Base-by-base conservation (phyloP, 2,797 vertebrate genomes). In the Aselliscus stoliczkanus region DNA sequence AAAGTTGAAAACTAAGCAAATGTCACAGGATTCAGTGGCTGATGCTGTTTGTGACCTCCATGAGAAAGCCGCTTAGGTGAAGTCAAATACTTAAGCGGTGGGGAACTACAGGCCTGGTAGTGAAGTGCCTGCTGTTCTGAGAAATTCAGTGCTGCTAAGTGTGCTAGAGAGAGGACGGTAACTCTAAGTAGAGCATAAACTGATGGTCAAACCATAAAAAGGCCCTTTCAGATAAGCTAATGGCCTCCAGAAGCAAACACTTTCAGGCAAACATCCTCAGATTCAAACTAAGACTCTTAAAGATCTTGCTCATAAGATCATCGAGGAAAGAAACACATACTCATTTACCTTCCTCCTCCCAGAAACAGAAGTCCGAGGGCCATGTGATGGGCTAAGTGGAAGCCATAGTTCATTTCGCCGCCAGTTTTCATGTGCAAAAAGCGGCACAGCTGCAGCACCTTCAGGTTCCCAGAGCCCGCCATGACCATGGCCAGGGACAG, bases 371-470 rank as follows among this genome's bases (percentile, higher is more conserved):
- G 98, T 5, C 99, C 99, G 96, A 99, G 98, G 21, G 99, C 99
- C 99, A 99, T 99, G 98, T 99, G 99, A 96, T 99, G 99, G 90
- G 99, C 99, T 99, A 99, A 99, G 98, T 99, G 99, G 96, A 99
- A 99, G 70, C 99, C 99, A 0, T 99, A 99, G 98, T 99, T 99
- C 99, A 99, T 99, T 97, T 99, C 99, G 1, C 99, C 99, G 0
- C 99, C 99, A 0, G 99, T 99, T 92, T 99, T 99, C 98, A 99
- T 99, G 98, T 99, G 99, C 97, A 99, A 98, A 96, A 99, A 99
- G 52, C 99, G 99, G 93, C 99, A 99, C 17, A 99, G 99, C 98
- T 99, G 99, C 85, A 99, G 98, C 9, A 99, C 99, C 54, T 99
- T 99, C 67, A 99, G 98, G 97, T 99, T 99, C 58, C 99, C 99